Percentiles rank a stretch among this genome's conserved stretches.
These are phyloP conservation scores for Thamnaconus septentrionalis DNA, from an alignment of 2,113 vertebrate species.

Conservation along the genomic window DNA sequence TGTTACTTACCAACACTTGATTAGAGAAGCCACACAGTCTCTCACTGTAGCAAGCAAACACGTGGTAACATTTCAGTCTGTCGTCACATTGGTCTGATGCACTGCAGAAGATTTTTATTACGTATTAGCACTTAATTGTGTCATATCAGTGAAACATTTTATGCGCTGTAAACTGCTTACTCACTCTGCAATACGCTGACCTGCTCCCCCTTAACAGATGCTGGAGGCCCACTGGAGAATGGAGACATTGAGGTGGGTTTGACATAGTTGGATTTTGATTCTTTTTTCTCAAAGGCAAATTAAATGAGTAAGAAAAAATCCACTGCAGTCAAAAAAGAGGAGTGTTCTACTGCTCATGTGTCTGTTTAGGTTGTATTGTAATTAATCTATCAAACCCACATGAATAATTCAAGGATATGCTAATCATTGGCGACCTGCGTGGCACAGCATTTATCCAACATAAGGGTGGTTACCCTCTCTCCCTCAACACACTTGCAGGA, in stretches of 20 bases:
- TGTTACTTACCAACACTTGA: no score
- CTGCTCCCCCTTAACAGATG: slow-evolving; percentile 76
- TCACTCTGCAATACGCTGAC: slow-evolving; percentile 33
- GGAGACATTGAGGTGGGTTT: slow-evolving; percentile 92
- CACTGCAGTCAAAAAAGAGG: no score
- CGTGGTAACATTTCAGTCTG: no score
- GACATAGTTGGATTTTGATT: background rate
- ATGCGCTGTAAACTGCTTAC: slow-evolving; percentile 15
- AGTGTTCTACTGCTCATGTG: no score
- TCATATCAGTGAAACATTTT: background rate
- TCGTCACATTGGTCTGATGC: no score
- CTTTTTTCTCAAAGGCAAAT: background rate
- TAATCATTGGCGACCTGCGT: slow-evolving; percentile 3
- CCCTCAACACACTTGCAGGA: slow-evolving; percentile 75
- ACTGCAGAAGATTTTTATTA: no score
- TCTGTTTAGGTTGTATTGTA: background rate
- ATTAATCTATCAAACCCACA: slow-evolving; percentile 32
- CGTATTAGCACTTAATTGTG: background rate
- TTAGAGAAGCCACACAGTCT: no score
- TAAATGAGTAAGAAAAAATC: no score
- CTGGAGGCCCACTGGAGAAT: slow-evolving; percentile 80
- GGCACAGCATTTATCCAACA: slow-evolving; percentile 4
- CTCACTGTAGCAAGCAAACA: no score
- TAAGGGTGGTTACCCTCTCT: slow-evolving; percentile 13
- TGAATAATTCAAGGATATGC: slow-evolving; percentile 13